Evolutionary conservation across 2,113 vertebrate species (phyloP).

Genomic region (Anoura caudifer): DNA sequence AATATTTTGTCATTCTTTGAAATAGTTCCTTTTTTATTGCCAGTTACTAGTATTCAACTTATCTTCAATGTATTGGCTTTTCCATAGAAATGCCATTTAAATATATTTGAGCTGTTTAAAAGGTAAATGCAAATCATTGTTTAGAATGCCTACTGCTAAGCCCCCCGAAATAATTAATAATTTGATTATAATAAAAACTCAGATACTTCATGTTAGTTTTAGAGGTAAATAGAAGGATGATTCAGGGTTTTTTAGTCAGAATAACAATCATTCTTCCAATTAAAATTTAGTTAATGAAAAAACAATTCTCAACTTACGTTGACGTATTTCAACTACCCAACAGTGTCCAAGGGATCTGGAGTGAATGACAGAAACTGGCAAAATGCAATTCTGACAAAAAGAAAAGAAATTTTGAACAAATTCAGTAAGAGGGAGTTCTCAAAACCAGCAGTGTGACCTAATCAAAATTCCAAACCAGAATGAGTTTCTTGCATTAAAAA

Average conservation of each 20-base stretch:
- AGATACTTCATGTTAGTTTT: not conserved
- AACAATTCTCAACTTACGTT: not conserved
- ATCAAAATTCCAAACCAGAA: not conserved
- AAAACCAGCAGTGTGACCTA: not conserved
- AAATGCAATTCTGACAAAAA: not conserved
- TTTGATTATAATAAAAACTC: not conserved
- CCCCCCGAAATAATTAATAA: not conserved
- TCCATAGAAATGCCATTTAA: not conserved
- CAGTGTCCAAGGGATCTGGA: not conserved
- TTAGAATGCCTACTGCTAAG: not conserved
- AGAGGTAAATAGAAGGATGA: not conserved
- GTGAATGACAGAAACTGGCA: not conserved
- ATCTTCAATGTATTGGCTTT: not conserved
- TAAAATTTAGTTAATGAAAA: not conserved
- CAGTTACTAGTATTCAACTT: not conserved
- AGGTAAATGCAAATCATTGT: not conserved
- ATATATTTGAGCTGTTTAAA: not conserved
- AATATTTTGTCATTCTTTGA: not conserved
- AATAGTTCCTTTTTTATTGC: not conserved
- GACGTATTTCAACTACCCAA: not conserved
- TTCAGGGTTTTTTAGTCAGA: not conserved
- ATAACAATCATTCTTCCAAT: not conserved
- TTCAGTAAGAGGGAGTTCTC: not conserved
- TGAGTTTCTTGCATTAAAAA: not conserved
- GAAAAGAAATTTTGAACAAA: not conserved